Conservation (phyloP, 35 echinoderm and acorn worm genomes). For the Eucidaris tribuloides region DNA sequence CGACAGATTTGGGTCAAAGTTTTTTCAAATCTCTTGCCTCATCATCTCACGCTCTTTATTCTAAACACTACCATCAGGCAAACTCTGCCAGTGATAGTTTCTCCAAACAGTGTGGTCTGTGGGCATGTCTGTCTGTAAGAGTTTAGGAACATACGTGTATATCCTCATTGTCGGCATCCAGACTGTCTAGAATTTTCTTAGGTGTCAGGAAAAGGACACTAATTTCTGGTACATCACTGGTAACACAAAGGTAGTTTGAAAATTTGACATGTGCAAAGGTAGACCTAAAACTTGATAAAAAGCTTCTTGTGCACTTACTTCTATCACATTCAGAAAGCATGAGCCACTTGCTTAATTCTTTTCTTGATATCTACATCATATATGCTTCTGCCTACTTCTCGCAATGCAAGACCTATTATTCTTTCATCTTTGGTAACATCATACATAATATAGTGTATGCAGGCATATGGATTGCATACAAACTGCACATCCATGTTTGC, state of each 20-base stretch:
- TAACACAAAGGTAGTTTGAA: background rate
- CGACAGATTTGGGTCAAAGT: background rate
- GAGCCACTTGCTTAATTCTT: slow-evolving; percentile 37
- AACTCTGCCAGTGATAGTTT: background rate
- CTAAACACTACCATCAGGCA: background rate
- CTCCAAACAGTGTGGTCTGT: background rate
- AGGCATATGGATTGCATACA: slow-evolving; percentile 44
- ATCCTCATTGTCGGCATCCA: background rate
- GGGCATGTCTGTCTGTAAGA: background rate
- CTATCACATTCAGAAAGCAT: slow-evolving; percentile 40
- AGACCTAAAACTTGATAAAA: slow-evolving; percentile 32
- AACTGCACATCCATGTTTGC: slow-evolving; percentile 70
- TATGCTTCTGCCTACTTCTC: slow-evolving; percentile 1
- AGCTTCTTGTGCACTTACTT: slow-evolving; percentile 54
- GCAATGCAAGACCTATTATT: slow-evolving; percentile 29
- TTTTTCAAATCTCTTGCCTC: background rate
- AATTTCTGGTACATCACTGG: background rate
- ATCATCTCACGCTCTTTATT: background rate
- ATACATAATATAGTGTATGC: slow-evolving; percentile 38
- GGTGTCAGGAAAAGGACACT: slow-evolving; percentile 6
- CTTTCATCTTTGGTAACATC: slow-evolving; percentile 59
- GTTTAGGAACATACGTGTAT: background rate
- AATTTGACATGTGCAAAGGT: background rate
- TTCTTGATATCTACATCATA: background rate
- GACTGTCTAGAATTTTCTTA: background rate